Percentiles rank a stretch among this genome's conserved stretches.
phyloP scores from a whole-genome alignment of 2,888 invertebrate species.

The Philereme vetulata region DNA sequence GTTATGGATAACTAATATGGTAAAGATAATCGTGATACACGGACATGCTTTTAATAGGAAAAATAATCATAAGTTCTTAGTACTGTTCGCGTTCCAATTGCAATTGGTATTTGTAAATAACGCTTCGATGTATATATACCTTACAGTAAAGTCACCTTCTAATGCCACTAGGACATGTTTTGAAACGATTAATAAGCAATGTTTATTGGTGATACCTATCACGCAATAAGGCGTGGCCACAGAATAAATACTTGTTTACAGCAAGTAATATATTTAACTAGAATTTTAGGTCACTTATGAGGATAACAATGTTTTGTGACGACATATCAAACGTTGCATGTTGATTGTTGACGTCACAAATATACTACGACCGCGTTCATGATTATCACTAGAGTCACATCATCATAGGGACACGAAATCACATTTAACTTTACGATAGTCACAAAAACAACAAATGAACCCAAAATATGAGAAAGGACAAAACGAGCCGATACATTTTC shows the following conservation, averaged over 20 bases:
- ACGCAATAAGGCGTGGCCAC: slow-evolving; percentile 12
- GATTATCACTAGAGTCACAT: not conserved
- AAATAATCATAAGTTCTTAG: not conserved
- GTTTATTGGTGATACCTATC: slow-evolving; percentile 7
- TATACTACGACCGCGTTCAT: not conserved
- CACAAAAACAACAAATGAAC: too few species aligned
- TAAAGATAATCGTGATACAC: not conserved
- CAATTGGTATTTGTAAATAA: slow-evolving; percentile 7
- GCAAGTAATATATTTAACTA: slow-evolving; percentile 14
- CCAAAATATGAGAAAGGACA: too few species aligned
- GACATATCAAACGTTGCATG: not conserved
- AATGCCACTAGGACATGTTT: slow-evolving; percentile 10
- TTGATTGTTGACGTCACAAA: not conserved
- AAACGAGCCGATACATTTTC: too few species aligned
- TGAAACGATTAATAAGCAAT: slow-evolving; percentile 4
- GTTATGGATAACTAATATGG: not conserved
- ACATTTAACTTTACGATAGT: too few species aligned
- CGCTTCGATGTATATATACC: not conserved
- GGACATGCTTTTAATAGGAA: not conserved
- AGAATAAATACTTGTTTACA: slow-evolving; percentile 9
- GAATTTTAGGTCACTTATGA: slow-evolving; percentile 9
- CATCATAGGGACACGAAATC: too few species aligned
- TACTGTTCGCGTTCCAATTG: not conserved
- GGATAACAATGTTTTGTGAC: slow-evolving; percentile 1
- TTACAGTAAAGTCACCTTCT: not conserved